A percentile compares a stretch with the other conserved stretches of the same genome.
phyloP scores from a whole-genome alignment of 1,140 invertebrate species.

The Steinernema feltiae region DNA sequence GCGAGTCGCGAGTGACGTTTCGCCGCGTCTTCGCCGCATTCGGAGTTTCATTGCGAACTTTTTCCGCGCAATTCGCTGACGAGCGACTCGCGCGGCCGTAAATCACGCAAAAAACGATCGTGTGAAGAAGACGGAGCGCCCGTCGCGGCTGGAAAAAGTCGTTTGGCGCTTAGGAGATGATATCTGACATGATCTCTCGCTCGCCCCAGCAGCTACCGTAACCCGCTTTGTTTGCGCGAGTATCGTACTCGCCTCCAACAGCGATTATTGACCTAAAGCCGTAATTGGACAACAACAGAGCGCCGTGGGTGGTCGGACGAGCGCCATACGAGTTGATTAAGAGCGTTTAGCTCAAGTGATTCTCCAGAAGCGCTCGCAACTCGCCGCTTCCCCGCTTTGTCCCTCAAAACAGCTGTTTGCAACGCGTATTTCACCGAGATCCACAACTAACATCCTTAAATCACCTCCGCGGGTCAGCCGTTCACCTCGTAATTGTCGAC shows the following conservation, averaged over 20 bases:
- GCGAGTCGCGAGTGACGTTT: no score
- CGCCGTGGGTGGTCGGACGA: background rate
- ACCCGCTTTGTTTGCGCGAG: no score
- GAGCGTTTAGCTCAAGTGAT: background rate
- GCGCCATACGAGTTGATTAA: background rate
- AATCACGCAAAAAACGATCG: slow-evolving; percentile 15
- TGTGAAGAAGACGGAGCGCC: slow-evolving; percentile 10
- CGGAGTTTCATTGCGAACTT: background rate
- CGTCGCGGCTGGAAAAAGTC: background rate
- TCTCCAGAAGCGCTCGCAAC: background rate
- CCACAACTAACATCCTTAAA: no score
- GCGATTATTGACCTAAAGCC: background rate
- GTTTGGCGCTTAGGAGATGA: no score
- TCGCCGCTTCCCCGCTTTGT: no score
- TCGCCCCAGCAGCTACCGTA: no score
- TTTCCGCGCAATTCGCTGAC: background rate
- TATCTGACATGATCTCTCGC: no score
- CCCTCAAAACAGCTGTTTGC: background rate
- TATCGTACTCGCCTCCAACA: background rate
- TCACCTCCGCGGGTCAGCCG: no score
- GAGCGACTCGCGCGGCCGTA: background rate
- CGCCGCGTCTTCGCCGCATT: background rate
- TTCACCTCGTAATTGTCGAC: no score
- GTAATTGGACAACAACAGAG: background rate
- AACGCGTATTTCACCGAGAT: background rate